phyloP scores from a whole-genome alignment of 2,113 vertebrate species.

The Ophthalmolycus amberensis region DNA sequence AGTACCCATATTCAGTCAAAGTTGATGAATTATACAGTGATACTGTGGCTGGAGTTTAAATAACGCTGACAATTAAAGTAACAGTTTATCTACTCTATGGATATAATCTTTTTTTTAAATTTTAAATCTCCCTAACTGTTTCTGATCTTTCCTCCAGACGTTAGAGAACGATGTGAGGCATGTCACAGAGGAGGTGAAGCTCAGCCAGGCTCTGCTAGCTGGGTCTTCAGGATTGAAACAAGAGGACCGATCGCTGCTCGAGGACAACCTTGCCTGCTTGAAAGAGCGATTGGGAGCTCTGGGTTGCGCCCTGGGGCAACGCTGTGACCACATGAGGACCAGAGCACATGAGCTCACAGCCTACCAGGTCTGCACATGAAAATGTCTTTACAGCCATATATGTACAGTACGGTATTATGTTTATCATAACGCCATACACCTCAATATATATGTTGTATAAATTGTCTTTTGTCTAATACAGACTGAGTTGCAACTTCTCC shows the following conservation, averaged over 20 bases:
- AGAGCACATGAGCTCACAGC: slow-evolving; percentile 87
- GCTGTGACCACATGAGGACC: slow-evolving; percentile 88
- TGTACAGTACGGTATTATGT: background rate
- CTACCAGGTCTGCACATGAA: slow-evolving; percentile 86
- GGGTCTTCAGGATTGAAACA: slow-evolving; percentile 80
- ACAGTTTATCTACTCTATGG: background rate
- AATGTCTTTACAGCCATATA: background rate
- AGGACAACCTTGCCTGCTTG: slow-evolving; percentile 89
- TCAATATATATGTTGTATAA: background rate
- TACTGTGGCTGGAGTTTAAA: background rate
- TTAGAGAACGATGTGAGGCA: slow-evolving; percentile 90
- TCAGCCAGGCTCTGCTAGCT: slow-evolving; percentile 86
- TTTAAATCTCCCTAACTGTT: background rate
- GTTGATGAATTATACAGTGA: background rate
- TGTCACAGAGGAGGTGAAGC: slow-evolving; percentile 88
- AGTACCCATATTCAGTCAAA: background rate
- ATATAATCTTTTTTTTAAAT: background rate
- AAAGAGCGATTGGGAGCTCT: slow-evolving; percentile 86
- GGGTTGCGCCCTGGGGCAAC: slow-evolving; percentile 86
- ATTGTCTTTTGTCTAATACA: slow-evolving; percentile 63
- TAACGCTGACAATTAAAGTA: too few relatives aligned
- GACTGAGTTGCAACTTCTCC: slow-evolving; percentile 92
- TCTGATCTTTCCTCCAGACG: slow-evolving; percentile 77
- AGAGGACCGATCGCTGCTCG: slow-evolving; percentile 86
- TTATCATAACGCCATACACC: background rate